These are phyloP conservation scores for Agrilus planipennis DNA, from an alignment of 1,140 invertebrate genomes.

Conservation along the genomic window DNA sequence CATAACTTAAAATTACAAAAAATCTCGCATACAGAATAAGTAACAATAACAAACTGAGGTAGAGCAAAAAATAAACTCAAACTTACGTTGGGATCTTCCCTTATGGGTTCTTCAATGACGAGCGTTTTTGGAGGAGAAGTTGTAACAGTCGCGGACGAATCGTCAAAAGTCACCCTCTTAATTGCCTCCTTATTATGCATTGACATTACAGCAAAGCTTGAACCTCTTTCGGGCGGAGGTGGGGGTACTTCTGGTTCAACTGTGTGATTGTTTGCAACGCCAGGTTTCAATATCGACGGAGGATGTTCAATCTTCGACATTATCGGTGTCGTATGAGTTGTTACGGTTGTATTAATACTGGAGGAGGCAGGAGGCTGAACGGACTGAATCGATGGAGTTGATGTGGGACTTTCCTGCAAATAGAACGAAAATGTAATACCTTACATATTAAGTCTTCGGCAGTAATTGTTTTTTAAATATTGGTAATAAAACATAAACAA, in stretches of 20 bases:
- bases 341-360: too few relatives aligned
- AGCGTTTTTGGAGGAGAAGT: slow-evolving; percentile 30
- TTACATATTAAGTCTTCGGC: background rate
- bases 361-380: background rate
- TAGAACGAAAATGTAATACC: background rate
- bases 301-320: slow-evolving; percentile 23
- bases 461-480: background rate
- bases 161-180: slow-evolving; percentile 34
- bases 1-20: too few relatives aligned
- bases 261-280: slow-evolving; percentile 9
- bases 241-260: slow-evolving; percentile 31
- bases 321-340: slow-evolving; percentile 12
- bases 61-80: too few relatives aligned
- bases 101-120: slow-evolving; percentile 42
- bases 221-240: slow-evolving; percentile 64
- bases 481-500: background rate
- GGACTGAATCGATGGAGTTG: background rate
- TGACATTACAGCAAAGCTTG: slow-evolving; percentile 71
- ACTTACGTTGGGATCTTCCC: slow-evolving; percentile 73
- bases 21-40: too few relatives aligned
- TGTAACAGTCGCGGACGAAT: slow-evolving; percentile 21
- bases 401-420: slow-evolving; percentile 23
- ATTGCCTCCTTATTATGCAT: slow-evolving; percentile 39
- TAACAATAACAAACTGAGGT: too few relatives aligned
- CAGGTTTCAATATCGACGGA: slow-evolving; percentile 30